Base-by-base conservation (phyloP, 2,888 invertebrate genomes). In the Drosophila borborema region DNA sequence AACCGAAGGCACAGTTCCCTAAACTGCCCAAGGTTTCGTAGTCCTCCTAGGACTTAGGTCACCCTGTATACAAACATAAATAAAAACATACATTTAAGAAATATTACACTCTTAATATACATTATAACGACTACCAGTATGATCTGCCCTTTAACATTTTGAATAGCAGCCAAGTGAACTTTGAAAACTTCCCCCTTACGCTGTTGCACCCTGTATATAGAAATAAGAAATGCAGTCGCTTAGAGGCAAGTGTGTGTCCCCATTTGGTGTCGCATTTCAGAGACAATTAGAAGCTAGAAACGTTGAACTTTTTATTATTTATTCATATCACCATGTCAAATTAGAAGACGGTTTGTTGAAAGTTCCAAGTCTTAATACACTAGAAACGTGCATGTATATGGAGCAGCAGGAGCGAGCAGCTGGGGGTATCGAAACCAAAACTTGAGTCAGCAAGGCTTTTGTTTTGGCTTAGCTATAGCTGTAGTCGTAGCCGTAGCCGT, bases 371-470 rank as follows among this genome's bases (percentile, higher is more conserved):
- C 51, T 46, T 45, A 43, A 72, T 40, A 59, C 54, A 43, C 34
- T 41, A 16, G 12, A 45, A 55, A 40, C 20, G 34, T 53, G 53
- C 64, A 64, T 58, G 62, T 64, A 74, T 45, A 68, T 45, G 48
- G 7, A n/a, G 14, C 7, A 40, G 34, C 45, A 10, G 36, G n/a
- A n/a, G 18, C 23, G 34, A 14, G 14, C 14, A 20, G 77, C 6
- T 54, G 54, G 10, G 16, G 66, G 46, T n/a, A 14, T 38, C 53
- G 51, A 31, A 48, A 23, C 34, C 56, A 53, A 46, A 51, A 60
- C 74, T 72, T 74, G 80, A 77, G 74, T 70, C 77, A 79, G 75
- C 80, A 65, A 31, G 16, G 34, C 48, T 53, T 86, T 80, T 78
- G 89, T 67, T 78, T 74, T 80, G 82, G 77, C 80, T 72, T 72